Base-by-base conservation (phyloP, 2,888 invertebrate genomes). In the Agonopterix heracliana region DNA sequence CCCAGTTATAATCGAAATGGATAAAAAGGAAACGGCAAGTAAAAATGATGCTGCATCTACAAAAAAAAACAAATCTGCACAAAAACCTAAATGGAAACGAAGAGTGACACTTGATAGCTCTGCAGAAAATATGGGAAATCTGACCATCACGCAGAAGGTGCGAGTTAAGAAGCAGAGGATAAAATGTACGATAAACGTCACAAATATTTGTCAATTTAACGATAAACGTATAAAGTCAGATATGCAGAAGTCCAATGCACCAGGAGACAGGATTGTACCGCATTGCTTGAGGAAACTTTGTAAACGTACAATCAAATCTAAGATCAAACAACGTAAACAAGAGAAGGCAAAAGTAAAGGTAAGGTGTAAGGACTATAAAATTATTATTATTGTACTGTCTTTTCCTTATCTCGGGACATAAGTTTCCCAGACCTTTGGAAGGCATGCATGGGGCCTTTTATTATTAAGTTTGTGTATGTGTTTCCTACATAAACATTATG, bases 141-240 rank as follows among this genome's bases (percentile, higher is more conserved):
- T 61, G n/a, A 47, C 60, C 10, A 54, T 63, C 5, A 57, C 62
- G 5, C 52, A 61, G 46, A 57, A 58, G 49, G 55, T 60, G 9
- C 44, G 59, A 42, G 35, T 57, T 0, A 60, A 51, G 38, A 56
- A 49, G 40, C 53, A 50, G n/a, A 57, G 57, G 12, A 46, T 50
- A 7, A 42, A 47, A 45, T 58, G 54, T 44, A 48, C 59, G 2
- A 53, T 55, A 45, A 54, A 55, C 48, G 40, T 56, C 36, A 49
- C 53, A 9, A 52, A 54, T 35, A 46, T 56, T 35, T 50, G 45
- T 49, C 17, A 51, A 13, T 12, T 12, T 17, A 48, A 3, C 1
- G 17, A 41, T 7, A 41, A 13, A 35, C 34, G 0, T 42, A 13
- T 11, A 8, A 44, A 26, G 12, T 7, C 14, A 8, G 40, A 44